Base-by-base conservation (phyloP, 2,797 vertebrate species). In the Bovichtus diacanthus region DNA sequence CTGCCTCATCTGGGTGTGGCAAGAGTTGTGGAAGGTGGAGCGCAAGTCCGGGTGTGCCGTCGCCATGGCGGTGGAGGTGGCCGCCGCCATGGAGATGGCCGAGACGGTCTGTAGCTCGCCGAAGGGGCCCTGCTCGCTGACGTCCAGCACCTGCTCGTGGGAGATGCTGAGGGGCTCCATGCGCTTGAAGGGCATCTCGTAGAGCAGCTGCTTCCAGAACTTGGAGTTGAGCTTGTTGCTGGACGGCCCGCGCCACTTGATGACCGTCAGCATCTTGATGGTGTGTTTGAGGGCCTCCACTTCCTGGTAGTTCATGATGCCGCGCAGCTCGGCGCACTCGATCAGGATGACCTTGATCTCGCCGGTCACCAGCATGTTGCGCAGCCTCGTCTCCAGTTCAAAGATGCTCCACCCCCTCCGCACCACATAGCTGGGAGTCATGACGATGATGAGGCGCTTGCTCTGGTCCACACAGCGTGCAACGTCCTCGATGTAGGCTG, bases 231-330 rank as follows among this genome's bases (percentile, higher is more conserved):
- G 96, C 93, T 97, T 97, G 97, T 97, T 99, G 96, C 97, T 98
- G 93, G 96, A 94, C 65, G 97, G 96, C 88, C 98, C 98, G 0
- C 96, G 96, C 98, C 98, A 99, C 95, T 98, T 98, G 95, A 99
- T 97, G 86, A 99, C 97, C 13, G 97, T 99, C 88, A 99, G 96
- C 84, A 96, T 96, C 93, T 99, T 99, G 94, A 99, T 99, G 88
- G 97, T 98, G 81, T 99, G 97, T 91, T 99, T 99, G 76, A 99
- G 97, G 71, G 97, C 97, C 92, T 99, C 98, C 49, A 99, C 97
- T 85, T 99, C 98, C 94, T 99, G 98, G 95, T 99, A 99, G 97
- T 99, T 99, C 96, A 99, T 99, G 93, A 99, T 97, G 90, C 97
- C 97, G 67, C 96, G 96, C 65, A 99, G 96, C 93, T 99, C 97